A percentile compares a stretch with the other conserved stretches of the same genome.
These are phyloP conservation scores for Drosophila gunungcola DNA, from an alignment of 1,140 invertebrate species.

Conservation along the genomic window DNA sequence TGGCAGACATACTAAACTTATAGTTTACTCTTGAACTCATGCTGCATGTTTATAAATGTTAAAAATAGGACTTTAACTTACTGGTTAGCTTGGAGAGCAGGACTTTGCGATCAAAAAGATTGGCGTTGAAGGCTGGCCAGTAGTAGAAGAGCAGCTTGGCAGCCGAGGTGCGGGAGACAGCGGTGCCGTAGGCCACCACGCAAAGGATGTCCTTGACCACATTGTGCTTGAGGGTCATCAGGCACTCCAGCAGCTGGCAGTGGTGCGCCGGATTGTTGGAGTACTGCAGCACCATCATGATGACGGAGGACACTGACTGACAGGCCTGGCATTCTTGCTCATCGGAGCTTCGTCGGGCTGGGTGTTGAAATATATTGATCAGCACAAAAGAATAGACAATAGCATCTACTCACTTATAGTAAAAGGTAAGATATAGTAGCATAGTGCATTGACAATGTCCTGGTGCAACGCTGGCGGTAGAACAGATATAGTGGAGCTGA, in stretches of 20 bases:
- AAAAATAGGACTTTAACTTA: conserved; percentile 84
- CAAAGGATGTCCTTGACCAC: conserved; percentile 97
- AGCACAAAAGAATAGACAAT: not conserved
- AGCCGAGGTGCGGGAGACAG: conserved; percentile 94
- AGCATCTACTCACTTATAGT: conserved; percentile 91
- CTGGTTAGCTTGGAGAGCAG: conserved; percentile 95
- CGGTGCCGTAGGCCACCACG: conserved; percentile 98
- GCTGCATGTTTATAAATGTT: too few species aligned
- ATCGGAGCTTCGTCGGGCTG: conserved; percentile 88
- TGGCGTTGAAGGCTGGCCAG: conserved; percentile 99
- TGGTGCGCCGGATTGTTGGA: conserved; percentile 96
- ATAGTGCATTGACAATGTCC: conserved; percentile 97
- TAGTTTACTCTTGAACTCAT: too few species aligned
- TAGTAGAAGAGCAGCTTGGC: conserved; percentile 99
- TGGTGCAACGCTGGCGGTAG: conserved; percentile 96
- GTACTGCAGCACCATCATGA: conserved; percentile 99
- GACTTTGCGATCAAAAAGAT: conserved; percentile 95
- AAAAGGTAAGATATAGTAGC: conserved; percentile 98
- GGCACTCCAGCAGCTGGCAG: conserved; percentile 96
- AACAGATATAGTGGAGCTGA: conserved; percentile 96
- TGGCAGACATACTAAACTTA: too few species aligned
- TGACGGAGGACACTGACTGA: conserved; percentile 96
- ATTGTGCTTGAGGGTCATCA: conserved; percentile 96
- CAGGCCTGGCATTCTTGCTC: conserved; percentile 93
- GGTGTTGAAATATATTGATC: not conserved